Percentiles rank a stretch among this genome's conserved stretches.
phyloP scores from a whole-genome alignment of 2,888 invertebrate genomes.

The Drosophila yooni region DNA sequence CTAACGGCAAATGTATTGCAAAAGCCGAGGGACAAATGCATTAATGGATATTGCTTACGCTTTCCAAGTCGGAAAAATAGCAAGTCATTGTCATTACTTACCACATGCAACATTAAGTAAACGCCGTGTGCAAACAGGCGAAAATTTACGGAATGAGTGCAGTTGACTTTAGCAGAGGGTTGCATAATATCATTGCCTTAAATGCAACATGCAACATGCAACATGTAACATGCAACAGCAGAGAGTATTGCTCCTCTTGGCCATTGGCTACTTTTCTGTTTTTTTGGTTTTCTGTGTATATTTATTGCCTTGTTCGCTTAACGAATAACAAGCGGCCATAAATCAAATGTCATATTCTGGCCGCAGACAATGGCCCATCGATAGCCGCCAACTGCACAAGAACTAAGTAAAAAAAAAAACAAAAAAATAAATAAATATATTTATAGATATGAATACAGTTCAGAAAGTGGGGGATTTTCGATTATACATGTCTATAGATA shows the following conservation, averaged over 20 bases:
- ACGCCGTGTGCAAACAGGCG: slow-evolving; percentile 49
- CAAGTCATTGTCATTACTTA: slow-evolving; percentile 38
- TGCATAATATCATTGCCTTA: slow-evolving; percentile 29
- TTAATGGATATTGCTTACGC: slow-evolving; percentile 67
- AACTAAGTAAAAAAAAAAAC: slow-evolving; percentile 18
- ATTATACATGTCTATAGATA: slow-evolving; percentile 8
- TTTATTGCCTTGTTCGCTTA: slow-evolving; percentile 69
- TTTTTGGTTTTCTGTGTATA: slow-evolving; percentile 25
- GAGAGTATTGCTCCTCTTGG: slow-evolving; percentile 19
- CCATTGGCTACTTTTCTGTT: slow-evolving; percentile 26
- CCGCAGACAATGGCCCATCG: slow-evolving; percentile 35
- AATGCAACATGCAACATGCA: slow-evolving; percentile 28
- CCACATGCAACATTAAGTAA: slow-evolving; percentile 44
- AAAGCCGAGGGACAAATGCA: slow-evolving; percentile 23
- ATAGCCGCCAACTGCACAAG: slow-evolving; percentile 4
- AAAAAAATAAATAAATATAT: not conserved
- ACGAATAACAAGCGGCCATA: slow-evolving; percentile 61
- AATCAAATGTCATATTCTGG: slow-evolving; percentile 58
- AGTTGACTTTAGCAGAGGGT: slow-evolving; percentile 19
- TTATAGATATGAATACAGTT: slow-evolving; percentile 7
- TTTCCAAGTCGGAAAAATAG: slow-evolving; percentile 19
- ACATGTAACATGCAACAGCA: slow-evolving; percentile 8
- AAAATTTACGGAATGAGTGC: slow-evolving; percentile 21
- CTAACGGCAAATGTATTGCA: slow-evolving; percentile 34
- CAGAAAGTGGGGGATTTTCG: slow-evolving; percentile 21